Evolutionary conservation across 2,797 vertebrate genomes (phyloP).

Genomic region (Aselliscus stoliczkanus): DNA sequence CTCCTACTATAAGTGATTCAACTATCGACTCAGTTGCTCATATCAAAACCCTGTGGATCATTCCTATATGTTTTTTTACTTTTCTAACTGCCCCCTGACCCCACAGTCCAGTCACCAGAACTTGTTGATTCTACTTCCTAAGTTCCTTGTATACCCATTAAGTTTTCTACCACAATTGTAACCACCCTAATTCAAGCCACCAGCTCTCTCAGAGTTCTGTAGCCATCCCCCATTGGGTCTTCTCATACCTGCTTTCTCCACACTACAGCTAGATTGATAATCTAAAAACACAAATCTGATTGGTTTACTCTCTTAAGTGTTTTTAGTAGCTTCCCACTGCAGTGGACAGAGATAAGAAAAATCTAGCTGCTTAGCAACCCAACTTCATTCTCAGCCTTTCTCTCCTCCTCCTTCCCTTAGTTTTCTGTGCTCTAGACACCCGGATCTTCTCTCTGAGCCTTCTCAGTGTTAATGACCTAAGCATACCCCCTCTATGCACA

Average conservation of each 20-base stretch:
- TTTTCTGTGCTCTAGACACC: not conserved
- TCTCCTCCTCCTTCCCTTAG: not conserved
- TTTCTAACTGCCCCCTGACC: not conserved
- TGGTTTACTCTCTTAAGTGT: not conserved
- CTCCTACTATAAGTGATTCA: not conserved
- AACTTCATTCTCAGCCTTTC: not conserved
- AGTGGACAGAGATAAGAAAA: not conserved
- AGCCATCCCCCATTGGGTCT: not conserved
- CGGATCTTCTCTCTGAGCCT: not conserved
- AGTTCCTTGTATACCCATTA: not conserved
- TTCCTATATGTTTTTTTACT: not conserved
- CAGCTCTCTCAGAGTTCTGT: not conserved
- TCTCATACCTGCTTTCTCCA: not conserved
- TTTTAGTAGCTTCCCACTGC: not conserved
- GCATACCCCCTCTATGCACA: not conserved
- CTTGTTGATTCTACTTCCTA: not conserved
- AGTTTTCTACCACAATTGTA: not conserved
- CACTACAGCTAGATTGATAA: not conserved
- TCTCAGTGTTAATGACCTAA: not conserved
- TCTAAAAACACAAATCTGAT: not conserved
- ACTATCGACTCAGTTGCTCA: not conserved
- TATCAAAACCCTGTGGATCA: not conserved
- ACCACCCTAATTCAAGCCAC: not conserved
- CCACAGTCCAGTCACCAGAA: not conserved
- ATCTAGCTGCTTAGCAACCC: not conserved